Percentiles rank a stretch among this genome's conserved stretches.
Conservation (phyloP, 2,797 vertebrate genomes). For the Epinephelus coioides region DNA sequence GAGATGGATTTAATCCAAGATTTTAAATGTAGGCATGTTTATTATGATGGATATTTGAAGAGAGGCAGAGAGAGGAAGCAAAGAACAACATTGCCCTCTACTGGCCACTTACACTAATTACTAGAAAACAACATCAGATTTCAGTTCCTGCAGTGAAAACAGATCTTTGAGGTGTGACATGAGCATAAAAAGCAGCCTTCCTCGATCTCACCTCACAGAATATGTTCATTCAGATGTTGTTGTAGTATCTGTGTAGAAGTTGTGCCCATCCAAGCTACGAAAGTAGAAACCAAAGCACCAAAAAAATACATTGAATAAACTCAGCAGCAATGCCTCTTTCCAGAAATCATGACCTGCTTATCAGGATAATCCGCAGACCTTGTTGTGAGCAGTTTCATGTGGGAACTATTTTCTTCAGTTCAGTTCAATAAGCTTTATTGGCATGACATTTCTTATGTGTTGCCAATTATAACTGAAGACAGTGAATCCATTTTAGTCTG, state of each 20-base stretch:
- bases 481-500: too few relatives aligned
- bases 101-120: conserved; percentile 1
- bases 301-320: too few relatives aligned
- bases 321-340: too few relatives aligned
- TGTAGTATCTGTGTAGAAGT: neutral
- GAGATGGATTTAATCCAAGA: conserved; percentile 21
- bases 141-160: neutral
- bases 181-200: neutral
- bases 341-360: too few relatives aligned
- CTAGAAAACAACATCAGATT: neutral
- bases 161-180: neutral
- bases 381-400: too few relatives aligned
- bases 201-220: too few relatives aligned
- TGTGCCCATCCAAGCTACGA: neutral
- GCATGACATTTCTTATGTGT: too few relatives aligned
- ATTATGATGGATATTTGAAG: neutral
- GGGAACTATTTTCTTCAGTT: too few relatives aligned
- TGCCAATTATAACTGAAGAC: too few relatives aligned
- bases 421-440: too few relatives aligned
- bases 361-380: too few relatives aligned
- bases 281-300: neutral
- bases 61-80: neutral
- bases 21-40: neutral
- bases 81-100: conserved; percentile 67
- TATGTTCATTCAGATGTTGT: neutral